Conservation (phyloP, 2,888 invertebrate species). For the Pristionchus entomophagus region DNA sequence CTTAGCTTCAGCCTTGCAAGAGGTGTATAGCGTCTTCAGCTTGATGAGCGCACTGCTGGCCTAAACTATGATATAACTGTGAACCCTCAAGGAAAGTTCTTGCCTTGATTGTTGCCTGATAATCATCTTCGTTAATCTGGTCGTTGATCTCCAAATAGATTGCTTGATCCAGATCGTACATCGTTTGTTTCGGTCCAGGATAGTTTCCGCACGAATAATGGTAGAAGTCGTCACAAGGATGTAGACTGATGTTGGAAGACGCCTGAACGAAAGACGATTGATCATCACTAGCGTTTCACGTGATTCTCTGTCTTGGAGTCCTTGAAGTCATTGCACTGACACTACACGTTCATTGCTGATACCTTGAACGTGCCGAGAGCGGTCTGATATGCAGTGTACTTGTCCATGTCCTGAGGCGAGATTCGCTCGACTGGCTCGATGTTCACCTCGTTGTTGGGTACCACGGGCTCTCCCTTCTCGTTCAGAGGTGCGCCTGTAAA, state of each 20-base stretch:
- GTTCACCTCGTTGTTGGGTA: too few species aligned
- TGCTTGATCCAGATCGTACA: slow-evolving; percentile 9
- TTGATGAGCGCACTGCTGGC: not conserved
- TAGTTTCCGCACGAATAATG: slow-evolving; percentile 66
- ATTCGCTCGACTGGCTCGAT: too few species aligned
- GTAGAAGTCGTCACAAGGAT: slow-evolving; percentile 72
- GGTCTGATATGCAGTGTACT: too few species aligned
- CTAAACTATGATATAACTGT: not conserved
- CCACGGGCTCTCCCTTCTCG: too few species aligned
- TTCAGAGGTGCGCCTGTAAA: too few species aligned
- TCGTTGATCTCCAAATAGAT: not conserved
- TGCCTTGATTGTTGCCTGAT: slow-evolving; percentile 54
- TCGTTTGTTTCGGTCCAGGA: slow-evolving; percentile 38
- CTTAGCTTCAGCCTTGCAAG: not conserved
- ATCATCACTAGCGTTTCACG: too few species aligned
- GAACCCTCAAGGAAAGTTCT: too few species aligned
- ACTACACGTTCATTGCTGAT: too few species aligned
- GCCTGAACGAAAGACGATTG: slow-evolving; percentile 50
- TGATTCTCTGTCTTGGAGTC: too few species aligned
- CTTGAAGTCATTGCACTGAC: too few species aligned
- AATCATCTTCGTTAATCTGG: slow-evolving; percentile 56
- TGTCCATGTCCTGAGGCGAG: too few species aligned
- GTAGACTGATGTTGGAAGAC: slow-evolving; percentile 56
- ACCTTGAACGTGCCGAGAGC: too few species aligned
- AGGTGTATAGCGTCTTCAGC: not conserved